Base-by-base conservation (phyloP, 2,888 invertebrate species). In the Hydroisotoma schaefferi region DNA sequence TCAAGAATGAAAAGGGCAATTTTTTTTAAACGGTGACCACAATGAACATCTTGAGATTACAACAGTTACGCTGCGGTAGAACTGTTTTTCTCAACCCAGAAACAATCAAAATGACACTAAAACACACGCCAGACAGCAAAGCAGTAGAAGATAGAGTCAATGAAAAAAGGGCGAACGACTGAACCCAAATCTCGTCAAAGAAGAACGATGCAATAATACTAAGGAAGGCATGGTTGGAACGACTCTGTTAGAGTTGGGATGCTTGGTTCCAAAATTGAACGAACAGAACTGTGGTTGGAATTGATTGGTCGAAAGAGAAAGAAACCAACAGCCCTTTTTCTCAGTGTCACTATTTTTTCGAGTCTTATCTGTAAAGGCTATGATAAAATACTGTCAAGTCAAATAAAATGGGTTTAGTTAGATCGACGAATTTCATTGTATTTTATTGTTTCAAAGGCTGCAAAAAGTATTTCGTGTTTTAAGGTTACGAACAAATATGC, bases 181-280 rank as follows among this genome's bases (percentile, higher is more conserved):
- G 40, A 20, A 15, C 40, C 20, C 18, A 49, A 49, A 49, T 49
- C 49, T 49, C 49, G 49, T 49, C 49, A 49, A 29, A 49, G 5
- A 49, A 20, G 6, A 49, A 28, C 26, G 49, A 49, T 5, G 49
- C 49, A 49, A 49, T 49, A 29, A 26, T n/a, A 49, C 12, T 27
- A 28, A 49, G 29, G 49, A 27, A 49, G 49, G 49, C 28, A n/a
- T 49, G 49, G 26, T 49, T 26, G 15, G 6, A 49, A 49, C 49
- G 49, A 49, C 49, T 49, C 49, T 49, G 28, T 49, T 49, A 25
- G 49, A 49, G 49, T 49, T 49, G 27, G 28, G 20, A 40, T 40
- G 40, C 20, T 5, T 20, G 8, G 5, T 5, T 15, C n/a, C 20
- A 20, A 40, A 40, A 40, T 40, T 40, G 40, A 40, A 20, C 20